These are phyloP conservation scores for Pheosia tremula DNA, from an alignment of 2,888 invertebrate species.

Conservation along the genomic window DNA sequence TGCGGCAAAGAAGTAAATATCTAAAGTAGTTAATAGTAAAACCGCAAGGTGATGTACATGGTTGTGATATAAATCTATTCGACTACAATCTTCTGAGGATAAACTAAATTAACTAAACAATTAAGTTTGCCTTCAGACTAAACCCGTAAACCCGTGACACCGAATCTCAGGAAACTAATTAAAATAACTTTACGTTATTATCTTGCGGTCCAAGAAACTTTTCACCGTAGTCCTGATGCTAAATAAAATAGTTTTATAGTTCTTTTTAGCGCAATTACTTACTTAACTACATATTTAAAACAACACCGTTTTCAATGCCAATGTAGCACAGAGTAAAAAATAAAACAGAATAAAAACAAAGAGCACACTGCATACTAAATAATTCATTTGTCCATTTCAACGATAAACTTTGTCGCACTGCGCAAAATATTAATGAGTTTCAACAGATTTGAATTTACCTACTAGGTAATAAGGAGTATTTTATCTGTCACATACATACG, in stretches of 20 bases:
- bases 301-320: no score
- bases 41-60: not conserved
- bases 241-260: no score
- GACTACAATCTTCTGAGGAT: not conserved
- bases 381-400: slow-evolving; percentile 10
- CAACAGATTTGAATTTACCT: slow-evolving; percentile 19
- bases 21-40: no score
- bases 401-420: slow-evolving; percentile 49
- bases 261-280: no score
- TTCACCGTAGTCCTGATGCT: no score
- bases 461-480: slow-evolving; percentile 15
- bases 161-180: slow-evolving; percentile 7
- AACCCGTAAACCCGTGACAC: slow-evolving; percentile 4
- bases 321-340: not conserved
- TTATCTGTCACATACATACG: slow-evolving; percentile 15
- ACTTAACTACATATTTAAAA: no score
- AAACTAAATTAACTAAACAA: slow-evolving; percentile 32
- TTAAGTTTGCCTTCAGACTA: slow-evolving; percentile 14
- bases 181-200: slow-evolving; percentile 9
- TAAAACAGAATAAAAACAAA: not conserved
- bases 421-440: slow-evolving; percentile 40
- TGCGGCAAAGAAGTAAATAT: not conserved
- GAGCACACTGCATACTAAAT: slow-evolving; percentile 9
- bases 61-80: not conserved
- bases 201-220: no score